These are phyloP conservation scores for Euphydryas editha DNA, from an alignment of 2,888 invertebrate species.

Conservation along the genomic window DNA sequence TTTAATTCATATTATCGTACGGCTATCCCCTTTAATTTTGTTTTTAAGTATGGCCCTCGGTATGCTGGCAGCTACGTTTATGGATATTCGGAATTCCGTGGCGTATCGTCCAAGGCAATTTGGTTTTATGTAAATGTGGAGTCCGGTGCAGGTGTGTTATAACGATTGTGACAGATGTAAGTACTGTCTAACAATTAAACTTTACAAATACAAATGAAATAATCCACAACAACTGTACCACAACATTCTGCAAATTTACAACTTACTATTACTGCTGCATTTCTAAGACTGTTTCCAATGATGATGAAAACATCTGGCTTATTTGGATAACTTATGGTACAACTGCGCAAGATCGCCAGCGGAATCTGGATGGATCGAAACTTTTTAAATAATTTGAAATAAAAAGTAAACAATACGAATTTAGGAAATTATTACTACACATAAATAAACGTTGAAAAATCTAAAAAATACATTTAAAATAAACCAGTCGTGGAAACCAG, in stretches of 20 bases:
- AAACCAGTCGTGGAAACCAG: background rate
- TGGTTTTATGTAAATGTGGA: constrained; percentile 77
- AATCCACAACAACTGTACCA: background rate
- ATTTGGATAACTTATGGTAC: no score
- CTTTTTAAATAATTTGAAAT: no score
- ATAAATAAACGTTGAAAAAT: background rate
- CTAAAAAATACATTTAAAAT: background rate
- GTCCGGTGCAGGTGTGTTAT: constrained; percentile 56
- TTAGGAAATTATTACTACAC: background rate
- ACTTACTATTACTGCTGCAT: no score
- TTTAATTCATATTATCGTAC: constrained; percentile 84
- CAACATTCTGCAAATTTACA: no score
- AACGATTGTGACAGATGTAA: constrained; percentile 75
- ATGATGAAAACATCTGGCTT: no score
- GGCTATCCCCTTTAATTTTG: constrained; percentile 84
- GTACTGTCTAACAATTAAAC: constrained; percentile 12
- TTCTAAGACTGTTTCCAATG: no score
- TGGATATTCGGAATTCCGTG: constrained; percentile 81
- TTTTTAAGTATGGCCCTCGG: constrained; percentile 82
- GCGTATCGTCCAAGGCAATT: constrained; percentile 73
- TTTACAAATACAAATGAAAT: background rate
- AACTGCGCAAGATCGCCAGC: no score
- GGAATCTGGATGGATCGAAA: no score
- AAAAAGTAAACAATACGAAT: background rate
- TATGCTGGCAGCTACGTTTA: constrained; percentile 82